phyloP scores from a whole-genome alignment of 2,888 invertebrate genomes.

The Xestoiulus laeticollis region DNA sequence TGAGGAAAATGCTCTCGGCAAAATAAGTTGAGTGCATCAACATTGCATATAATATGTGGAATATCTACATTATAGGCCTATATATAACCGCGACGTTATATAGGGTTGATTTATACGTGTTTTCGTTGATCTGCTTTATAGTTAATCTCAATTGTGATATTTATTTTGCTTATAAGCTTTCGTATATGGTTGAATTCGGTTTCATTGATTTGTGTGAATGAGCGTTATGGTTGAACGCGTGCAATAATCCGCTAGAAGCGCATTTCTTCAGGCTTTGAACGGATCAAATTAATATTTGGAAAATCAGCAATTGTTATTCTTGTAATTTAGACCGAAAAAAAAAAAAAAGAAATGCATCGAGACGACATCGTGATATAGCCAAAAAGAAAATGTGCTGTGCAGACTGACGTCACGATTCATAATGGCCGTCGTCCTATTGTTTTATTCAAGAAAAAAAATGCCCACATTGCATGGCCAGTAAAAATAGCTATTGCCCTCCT shows the following conservation, averaged over 20 bases:
- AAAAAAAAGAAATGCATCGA: no score
- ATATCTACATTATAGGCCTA: slow-evolving; percentile 23
- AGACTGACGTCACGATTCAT: not conserved
- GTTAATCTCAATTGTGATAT: slow-evolving; percentile 25
- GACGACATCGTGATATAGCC: no score
- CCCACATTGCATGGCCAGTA: not conserved
- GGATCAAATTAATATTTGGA: not conserved
- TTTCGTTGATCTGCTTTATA: not conserved
- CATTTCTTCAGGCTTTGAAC: not conserved
- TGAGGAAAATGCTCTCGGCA: not conserved
- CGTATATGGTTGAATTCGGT: not conserved
- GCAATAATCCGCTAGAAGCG: not conserved
- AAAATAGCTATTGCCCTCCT: not conserved
- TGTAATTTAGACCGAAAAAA: not conserved
- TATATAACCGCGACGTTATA: not conserved
- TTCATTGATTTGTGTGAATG: slow-evolving; percentile 24
- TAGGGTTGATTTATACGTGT: not conserved
- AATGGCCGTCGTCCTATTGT: not conserved
- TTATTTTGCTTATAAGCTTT: slow-evolving; percentile 33
- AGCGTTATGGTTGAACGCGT: not conserved
- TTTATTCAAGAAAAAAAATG: not conserved
- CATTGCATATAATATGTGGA: not conserved
- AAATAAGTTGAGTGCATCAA: not conserved
- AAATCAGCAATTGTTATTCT: slow-evolving; percentile 9
- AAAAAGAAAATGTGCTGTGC: not conserved